Conservation (phyloP, 2,797 vertebrate genomes). For the Cuniculus paca region DNA sequence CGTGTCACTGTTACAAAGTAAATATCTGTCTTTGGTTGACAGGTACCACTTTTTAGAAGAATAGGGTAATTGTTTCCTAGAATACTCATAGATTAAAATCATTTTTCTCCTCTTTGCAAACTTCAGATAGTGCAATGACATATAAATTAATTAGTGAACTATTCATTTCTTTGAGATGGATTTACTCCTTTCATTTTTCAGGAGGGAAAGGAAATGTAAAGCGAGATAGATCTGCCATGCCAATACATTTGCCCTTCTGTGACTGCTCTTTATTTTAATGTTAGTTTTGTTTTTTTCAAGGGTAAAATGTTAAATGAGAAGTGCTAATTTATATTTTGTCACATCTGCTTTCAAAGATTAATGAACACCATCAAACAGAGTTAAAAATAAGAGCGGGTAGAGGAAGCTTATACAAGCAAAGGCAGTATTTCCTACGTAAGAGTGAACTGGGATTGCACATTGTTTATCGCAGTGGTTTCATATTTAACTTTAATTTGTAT, state of each 20-base stretch:
- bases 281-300: not conserved
- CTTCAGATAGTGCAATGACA: slow-evolving; percentile 32
- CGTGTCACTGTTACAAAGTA: not conserved
- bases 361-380: not conserved
- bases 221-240: not conserved
- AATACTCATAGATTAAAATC: slow-evolving; percentile 67
- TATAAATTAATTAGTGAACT: slow-evolving; percentile 65
- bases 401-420: not conserved
- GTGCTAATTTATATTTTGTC: slow-evolving; percentile 42
- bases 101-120: slow-evolving; percentile 63
- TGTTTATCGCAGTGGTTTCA: not conserved
- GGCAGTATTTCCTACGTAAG: not conserved
- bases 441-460: not conserved
- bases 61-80: not conserved
- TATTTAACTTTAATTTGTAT: not conserved
- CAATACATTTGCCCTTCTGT: not conserved
- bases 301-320: not conserved
- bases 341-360: slow-evolving; percentile 52
- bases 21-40: slow-evolving; percentile 53
- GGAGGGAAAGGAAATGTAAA: not conserved
- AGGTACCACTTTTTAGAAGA: slow-evolving; percentile 53
- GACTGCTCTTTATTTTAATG: slow-evolving; percentile 15
- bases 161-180: slow-evolving; percentile 28
- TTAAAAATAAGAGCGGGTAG: not conserved
- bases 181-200: slow-evolving; percentile 53